A percentile compares a stretch with the other conserved stretches of the same genome.
Conservation (phyloP, 2,888 invertebrate genomes). For the Dryadula phaetusa region DNA sequence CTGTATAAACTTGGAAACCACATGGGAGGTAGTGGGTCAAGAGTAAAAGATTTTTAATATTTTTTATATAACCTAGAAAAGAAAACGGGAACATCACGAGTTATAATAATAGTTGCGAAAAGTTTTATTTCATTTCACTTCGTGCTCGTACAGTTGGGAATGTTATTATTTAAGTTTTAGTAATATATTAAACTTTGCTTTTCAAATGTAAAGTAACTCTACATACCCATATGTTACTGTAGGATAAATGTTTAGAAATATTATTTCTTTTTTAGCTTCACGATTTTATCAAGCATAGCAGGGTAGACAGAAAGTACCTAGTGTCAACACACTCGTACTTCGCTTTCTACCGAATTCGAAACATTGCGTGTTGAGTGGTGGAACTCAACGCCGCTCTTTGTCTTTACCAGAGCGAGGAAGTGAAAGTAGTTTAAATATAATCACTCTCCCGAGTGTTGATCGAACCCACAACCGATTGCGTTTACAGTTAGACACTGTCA, state of each 20-base stretch:
- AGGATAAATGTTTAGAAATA: not conserved
- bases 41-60: constrained; percentile 15
- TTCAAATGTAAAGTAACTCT: not conserved
- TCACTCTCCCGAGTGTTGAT: too few relatives aligned
- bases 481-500: too few relatives aligned
- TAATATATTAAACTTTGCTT: not conserved
- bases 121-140: constrained; percentile 7
- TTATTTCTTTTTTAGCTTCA: too few relatives aligned
- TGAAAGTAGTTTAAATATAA: too few relatives aligned
- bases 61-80: constrained; percentile 13
- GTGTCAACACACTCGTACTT: too few relatives aligned
- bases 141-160: not conserved
- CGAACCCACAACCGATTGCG: too few relatives aligned
- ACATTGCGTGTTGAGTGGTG: too few relatives aligned
- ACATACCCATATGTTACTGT: fast-evolving
- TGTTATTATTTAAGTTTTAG: not conserved
- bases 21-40: constrained; percentile 7
- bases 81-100: not conserved
- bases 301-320: too few relatives aligned
- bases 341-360: too few relatives aligned
- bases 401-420: too few relatives aligned
- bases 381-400: too few relatives aligned
- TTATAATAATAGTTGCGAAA: constrained; percentile 11
- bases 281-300: too few relatives aligned
- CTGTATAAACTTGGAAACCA: not conserved